Percentiles rank a stretch among this genome's conserved stretches.
phyloP scores from a whole-genome alignment of 2,113 vertebrate genomes.

The Syngnathus typhle region DNA sequence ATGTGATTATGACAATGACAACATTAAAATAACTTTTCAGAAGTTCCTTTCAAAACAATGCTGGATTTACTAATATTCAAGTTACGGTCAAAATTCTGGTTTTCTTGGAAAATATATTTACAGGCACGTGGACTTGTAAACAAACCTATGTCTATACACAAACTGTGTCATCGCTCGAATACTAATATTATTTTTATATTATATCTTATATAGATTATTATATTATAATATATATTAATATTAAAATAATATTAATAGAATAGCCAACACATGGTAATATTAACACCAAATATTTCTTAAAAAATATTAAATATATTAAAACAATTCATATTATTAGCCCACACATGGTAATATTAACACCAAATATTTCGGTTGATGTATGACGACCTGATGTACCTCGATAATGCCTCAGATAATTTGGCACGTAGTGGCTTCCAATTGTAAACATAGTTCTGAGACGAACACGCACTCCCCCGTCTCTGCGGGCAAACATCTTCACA shows the following conservation, averaged over 20 bases:
- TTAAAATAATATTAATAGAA: slow-evolving; percentile 21
- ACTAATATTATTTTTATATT: no score
- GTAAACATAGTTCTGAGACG: slow-evolving; percentile 48
- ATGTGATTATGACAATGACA: background rate
- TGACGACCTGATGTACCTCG: slow-evolving; percentile 3
- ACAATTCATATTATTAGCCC: slow-evolving; percentile 39
- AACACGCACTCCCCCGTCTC: slow-evolving; percentile 40
- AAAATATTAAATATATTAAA: no score
- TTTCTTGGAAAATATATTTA: no score
- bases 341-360: slow-evolving; percentile 38
- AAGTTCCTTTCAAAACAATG: background rate
- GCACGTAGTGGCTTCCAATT: slow-evolving; percentile 36
- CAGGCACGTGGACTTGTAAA: no score
- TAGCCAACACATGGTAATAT: slow-evolving; percentile 36
- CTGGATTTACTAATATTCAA: no score
- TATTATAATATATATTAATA: background rate
- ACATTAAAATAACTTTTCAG: background rate
- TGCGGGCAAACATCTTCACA: slow-evolving; percentile 67
- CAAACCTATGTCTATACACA: no score
- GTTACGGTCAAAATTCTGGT: no score
- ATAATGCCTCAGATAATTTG: slow-evolving; percentile 4
- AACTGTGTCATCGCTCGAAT: no score
- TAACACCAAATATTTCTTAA: slow-evolving; percentile 37
- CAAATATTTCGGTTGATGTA: slow-evolving; percentile 18
- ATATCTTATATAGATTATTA: slow-evolving; percentile 2